Conservation (phyloP, 2,113 vertebrate genomes). For the Cichladusa arquata region DNA sequence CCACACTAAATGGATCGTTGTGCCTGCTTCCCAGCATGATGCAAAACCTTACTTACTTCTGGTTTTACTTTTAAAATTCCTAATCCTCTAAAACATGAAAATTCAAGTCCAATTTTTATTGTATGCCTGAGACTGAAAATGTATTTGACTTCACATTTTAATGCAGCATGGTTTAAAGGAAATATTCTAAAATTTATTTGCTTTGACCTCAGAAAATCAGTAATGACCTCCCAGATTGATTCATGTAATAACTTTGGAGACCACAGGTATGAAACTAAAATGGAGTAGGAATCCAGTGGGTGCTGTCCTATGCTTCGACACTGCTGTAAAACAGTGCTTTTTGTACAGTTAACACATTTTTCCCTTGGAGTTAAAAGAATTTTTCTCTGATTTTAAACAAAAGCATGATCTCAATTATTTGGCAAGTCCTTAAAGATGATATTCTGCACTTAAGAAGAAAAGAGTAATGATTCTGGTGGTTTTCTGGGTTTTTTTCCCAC, state of each 20-base stretch:
- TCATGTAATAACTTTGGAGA: neutral
- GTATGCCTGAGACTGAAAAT: neutral
- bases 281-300: neutral
- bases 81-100: neutral
- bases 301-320: neutral
- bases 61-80: neutral
- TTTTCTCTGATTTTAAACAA: slow-evolving; percentile 4
- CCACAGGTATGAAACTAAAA: neutral
- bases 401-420: slow-evolving; percentile 7
- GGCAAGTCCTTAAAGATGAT: neutral
- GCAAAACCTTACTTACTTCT: neutral
- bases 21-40: neutral
- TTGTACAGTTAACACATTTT: neutral
- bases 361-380: neutral
- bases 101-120: neutral
- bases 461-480: neutral
- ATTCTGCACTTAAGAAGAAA: neutral
- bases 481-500: neutral
- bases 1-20: neutral
- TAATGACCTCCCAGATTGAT: neutral
- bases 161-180: neutral
- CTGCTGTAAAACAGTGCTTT: neutral
- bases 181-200: neutral
- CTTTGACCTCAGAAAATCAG: neutral
- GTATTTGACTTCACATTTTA: neutral